A percentile compares a stretch with the other conserved stretches of the same genome.
These are phyloP conservation scores for Chaenogobius annularis DNA, from an alignment of 2,113 vertebrate genomes.

Conservation along the genomic window DNA sequence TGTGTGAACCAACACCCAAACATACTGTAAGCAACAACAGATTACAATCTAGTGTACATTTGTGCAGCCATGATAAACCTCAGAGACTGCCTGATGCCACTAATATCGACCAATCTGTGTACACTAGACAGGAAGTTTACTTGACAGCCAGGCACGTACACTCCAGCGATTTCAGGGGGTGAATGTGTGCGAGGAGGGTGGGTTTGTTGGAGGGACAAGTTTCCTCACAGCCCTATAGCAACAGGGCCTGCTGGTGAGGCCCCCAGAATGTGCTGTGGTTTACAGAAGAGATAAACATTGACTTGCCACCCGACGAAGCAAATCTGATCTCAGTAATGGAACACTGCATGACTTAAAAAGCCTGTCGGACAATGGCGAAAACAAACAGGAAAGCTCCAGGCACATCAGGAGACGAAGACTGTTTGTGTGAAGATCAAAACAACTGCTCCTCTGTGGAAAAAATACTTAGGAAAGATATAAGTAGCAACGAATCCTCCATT, in stretches of 20 bases:
- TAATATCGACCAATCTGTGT: constrained; percentile 72
- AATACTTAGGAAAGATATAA: not conserved
- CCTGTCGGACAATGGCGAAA: constrained; percentile 35
- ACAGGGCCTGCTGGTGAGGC: constrained; percentile 62
- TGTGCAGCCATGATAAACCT: constrained; percentile 62
- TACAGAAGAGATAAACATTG: constrained; percentile 75
- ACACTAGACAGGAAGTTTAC: constrained; percentile 77
- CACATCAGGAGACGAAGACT: constrained; percentile 24
- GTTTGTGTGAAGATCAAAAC: constrained; percentile 5
- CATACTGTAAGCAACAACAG: constrained; percentile 54
- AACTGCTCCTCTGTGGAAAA: not conserved
- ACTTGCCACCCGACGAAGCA: constrained; percentile 63
- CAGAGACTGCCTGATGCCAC: constrained; percentile 72
- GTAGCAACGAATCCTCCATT: not conserved
- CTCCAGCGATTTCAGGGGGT: constrained; percentile 50
- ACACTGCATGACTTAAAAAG: constrained; percentile 47
- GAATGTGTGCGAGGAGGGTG: constrained; percentile 12
- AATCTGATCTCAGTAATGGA: constrained; percentile 59
- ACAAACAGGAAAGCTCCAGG: constrained; percentile 24
- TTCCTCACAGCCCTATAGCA: constrained; percentile 67
- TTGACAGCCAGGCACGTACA: constrained; percentile 67
- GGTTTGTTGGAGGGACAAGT: constrained; percentile 36
- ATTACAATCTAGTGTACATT: constrained; percentile 60
- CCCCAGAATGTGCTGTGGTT: constrained; percentile 70
- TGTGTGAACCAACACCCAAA: constrained; percentile 76